Conservation (phyloP, 1,140 invertebrate species). For the Nephotettix cincticeps region DNA sequence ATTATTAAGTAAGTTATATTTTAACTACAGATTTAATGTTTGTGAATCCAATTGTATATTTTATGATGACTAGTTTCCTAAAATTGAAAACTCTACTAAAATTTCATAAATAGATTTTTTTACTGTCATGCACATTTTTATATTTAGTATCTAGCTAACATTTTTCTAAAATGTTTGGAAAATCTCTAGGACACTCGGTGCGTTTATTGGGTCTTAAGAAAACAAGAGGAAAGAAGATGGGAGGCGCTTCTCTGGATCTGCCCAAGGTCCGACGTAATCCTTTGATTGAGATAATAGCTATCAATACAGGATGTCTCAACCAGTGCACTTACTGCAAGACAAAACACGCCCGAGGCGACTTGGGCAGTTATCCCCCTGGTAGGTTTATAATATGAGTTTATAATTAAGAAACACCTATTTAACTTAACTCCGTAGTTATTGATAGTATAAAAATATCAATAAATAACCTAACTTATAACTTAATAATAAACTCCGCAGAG, state of each 20-base stretch:
- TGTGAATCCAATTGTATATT: no score
- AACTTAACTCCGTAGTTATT: no score
- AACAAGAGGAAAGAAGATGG: conserved; percentile 74
- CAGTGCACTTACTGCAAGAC: conserved; percentile 99
- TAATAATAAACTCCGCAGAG: no score
- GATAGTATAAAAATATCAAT: no score
- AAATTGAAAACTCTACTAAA: no score
- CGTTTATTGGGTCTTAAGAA: conserved; percentile 82
- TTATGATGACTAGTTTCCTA: no score
- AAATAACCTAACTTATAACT: no score
- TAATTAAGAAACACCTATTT: no score
- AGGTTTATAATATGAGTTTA: no score
- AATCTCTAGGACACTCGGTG: conserved; percentile 67
- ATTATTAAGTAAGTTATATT: no score
- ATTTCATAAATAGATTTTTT: background rate
- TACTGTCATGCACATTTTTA: background rate
- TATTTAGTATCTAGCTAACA: background rate
- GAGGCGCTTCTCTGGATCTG: conserved; percentile 80
- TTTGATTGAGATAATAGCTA: conserved; percentile 96
- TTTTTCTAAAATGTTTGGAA: no score
- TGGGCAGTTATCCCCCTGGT: conserved; percentile 87
- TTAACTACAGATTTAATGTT: no score
- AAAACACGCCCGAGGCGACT: conserved; percentile 93
- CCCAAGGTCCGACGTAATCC: conserved; percentile 96
- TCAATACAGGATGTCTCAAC: conserved; percentile 97